A percentile compares a stretch with the other conserved stretches of the same genome.
Evolutionary conservation across 2,888 invertebrate genomes (phyloP).

Genomic region (Lagria hirta): DNA sequence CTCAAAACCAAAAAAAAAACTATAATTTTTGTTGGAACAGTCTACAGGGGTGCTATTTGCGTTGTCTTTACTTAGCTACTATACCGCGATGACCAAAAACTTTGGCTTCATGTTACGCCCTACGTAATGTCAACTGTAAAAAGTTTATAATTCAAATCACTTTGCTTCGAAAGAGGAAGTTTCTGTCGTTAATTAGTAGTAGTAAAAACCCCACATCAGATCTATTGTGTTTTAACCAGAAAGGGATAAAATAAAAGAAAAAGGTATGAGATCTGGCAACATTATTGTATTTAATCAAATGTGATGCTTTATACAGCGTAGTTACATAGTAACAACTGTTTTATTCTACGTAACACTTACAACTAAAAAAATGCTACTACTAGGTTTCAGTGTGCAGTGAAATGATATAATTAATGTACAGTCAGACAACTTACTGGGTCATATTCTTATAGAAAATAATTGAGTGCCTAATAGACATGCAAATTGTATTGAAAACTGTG

Average conservation of each 20-base stretch:
- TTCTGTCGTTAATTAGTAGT: too few relatives aligned
- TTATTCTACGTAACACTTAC: conserved; percentile 65
- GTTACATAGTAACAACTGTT: conserved; percentile 72
- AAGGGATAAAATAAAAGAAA: conserved; percentile 16
- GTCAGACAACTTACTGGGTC: conserved; percentile 49
- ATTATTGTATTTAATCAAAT: conserved; percentile 66
- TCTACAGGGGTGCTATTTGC: too few relatives aligned
- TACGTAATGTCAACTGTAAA: too few relatives aligned
- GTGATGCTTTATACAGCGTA: conserved; percentile 68
- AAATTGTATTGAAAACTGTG: conserved; percentile 43
- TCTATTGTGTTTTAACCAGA: too few relatives aligned
- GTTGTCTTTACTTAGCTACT: too few relatives aligned
- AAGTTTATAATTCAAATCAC: too few relatives aligned
- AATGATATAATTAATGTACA: conserved; percentile 53
- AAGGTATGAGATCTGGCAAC: conserved; percentile 61
- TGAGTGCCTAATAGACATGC: conserved; percentile 48
- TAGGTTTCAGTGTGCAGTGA: conserved; percentile 55
- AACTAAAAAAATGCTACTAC: conserved; percentile 69
- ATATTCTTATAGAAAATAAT: conserved; percentile 42
- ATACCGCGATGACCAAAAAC: too few relatives aligned
- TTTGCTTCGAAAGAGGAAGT: too few relatives aligned
- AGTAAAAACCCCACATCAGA: too few relatives aligned
- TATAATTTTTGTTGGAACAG: too few relatives aligned
- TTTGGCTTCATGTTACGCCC: too few relatives aligned
- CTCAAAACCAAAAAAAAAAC: too few relatives aligned